Evolutionary conservation across 1,140 invertebrate species (phyloP).

Genomic region (Drosophila melanogaster): Release_6_plus_ISO1_MT NT_033777.3:5614001-5614500

Average conservation of each 20-base stretch:
- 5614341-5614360: slow-evolving; percentile 70
- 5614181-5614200: slow-evolving; percentile 85
- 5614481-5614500: neutral
- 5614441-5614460: slow-evolving; percentile 86
- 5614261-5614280: slow-evolving; percentile 64
- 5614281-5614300: slow-evolving; percentile 65
- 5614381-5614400: slow-evolving; percentile 54
- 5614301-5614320: slow-evolving; percentile 83
- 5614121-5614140: slow-evolving; percentile 34
- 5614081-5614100: slow-evolving; percentile 23
- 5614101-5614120: slow-evolving; percentile 40
- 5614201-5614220: slow-evolving; percentile 48
- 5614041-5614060: slow-evolving; percentile 22
- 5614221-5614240: slow-evolving; percentile 36
- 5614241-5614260: slow-evolving; percentile 65
- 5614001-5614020: slow-evolving; percentile 39
- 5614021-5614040: slow-evolving; percentile 29
- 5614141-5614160: slow-evolving; percentile 84
- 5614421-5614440: slow-evolving; percentile 85
- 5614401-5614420: slow-evolving; percentile 52
- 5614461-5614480: slow-evolving; percentile 51
- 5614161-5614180: slow-evolving; percentile 84
- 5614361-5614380: slow-evolving; percentile 55
- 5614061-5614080: slow-evolving; percentile 33
- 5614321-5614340: slow-evolving; percentile 69